Percentiles rank a stretch among this genome's conserved stretches.
phyloP scores from a whole-genome alignment of 2,888 invertebrate genomes.

The Epistrophella euchroma region DNA sequence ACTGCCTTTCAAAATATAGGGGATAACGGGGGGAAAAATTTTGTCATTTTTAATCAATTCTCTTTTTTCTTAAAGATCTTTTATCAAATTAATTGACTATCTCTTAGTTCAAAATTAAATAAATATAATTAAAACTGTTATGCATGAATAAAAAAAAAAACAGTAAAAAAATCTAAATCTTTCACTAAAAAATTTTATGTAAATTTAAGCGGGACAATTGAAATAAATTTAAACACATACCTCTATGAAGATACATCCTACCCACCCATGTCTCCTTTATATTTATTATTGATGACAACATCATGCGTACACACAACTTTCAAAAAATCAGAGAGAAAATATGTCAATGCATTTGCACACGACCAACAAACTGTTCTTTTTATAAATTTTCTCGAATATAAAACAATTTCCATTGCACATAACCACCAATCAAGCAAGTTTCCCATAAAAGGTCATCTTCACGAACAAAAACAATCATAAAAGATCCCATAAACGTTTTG shows the following conservation, averaged over 20 bases:
- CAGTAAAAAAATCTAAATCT: too few species aligned
- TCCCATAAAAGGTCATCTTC: constrained; percentile 70
- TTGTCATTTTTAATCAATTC: background rate
- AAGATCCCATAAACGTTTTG: constrained; percentile 45
- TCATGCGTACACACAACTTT: constrained; percentile 35
- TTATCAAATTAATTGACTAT: too few species aligned
- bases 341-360: constrained; percentile 59
- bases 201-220: too few species aligned
- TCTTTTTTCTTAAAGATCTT: too few species aligned
- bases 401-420: constrained; percentile 66
- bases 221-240: background rate
- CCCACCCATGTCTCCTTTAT: background rate
- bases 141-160: too few species aligned
- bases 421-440: constrained; percentile 65
- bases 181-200: too few species aligned
- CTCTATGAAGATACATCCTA: background rate
- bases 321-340: constrained; percentile 42
- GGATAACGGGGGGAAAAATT: background rate
- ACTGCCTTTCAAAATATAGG: background rate
- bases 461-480: constrained; percentile 5
- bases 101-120: too few species aligned
- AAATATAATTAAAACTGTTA: too few species aligned
- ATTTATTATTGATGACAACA: constrained; percentile 25
- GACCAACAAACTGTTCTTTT: constrained; percentile 42
- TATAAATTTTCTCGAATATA: constrained; percentile 42